Base-by-base conservation (phyloP, 2,888 invertebrate species). In the Pantelozetes paolii region DNA sequence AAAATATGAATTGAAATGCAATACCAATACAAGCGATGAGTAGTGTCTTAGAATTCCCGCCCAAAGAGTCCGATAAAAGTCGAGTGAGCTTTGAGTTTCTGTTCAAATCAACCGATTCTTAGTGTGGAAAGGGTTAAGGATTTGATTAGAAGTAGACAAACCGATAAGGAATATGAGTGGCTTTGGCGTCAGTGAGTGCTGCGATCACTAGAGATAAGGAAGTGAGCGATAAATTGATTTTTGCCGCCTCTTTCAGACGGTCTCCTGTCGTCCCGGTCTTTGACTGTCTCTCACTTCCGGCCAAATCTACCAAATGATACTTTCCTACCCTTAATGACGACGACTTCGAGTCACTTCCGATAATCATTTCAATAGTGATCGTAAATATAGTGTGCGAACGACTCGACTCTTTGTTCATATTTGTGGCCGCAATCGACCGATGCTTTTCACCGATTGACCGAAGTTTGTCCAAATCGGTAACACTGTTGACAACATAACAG, bases 121-220 rank as follows among this genome's bases (percentile, higher is more conserved):
- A n/a, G n/a, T n/a, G n/a, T 15, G 15, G 48, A 48, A 15, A 15
- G 15, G 15, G 18, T 48, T 48, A 15, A 18, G 15, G 26, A 54
- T 23, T 54, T 54, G 26, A 54, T 54, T 54, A 23, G 11, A 54
- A 23, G 26, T 11, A 26, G 5, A 54, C 6, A 54, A 8, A 36
- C 36, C 98, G 86, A 84, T 99, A 99, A 1, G 98, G 98, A 79
- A 99, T 92, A 82, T 98, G 97, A 0, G 92, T 90, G 73, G 92
- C 92, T 83, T 90, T 92, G 80, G 95, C 95, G 71, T 89, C 88
- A 0, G 96, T 96, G 77, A 99, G 85, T 5, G 98, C 97, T 48
- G 95, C 95, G 50, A 99, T 99, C 50, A 99, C 98, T 85, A 98
- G 98, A 23, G 97, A 97, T 78, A 99, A 86, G n/a, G 96, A 94